Conservation (phyloP, 53 echinoderm and acorn worm genomes). For the Astropecten irregularis region DNA sequence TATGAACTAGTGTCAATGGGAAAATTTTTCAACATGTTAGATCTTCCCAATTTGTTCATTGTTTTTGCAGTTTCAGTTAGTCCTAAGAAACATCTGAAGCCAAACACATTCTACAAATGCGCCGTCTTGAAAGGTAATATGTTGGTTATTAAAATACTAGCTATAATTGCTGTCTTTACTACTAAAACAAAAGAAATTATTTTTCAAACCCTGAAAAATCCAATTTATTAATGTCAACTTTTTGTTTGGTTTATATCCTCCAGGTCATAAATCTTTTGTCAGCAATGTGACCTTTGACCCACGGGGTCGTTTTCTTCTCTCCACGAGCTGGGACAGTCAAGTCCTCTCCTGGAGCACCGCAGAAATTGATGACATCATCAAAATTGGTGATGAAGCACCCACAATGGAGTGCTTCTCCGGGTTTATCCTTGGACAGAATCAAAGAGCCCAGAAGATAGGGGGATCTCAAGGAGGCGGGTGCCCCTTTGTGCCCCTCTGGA, state of each 20-base stretch:
- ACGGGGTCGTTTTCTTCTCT: constrained; percentile 65
- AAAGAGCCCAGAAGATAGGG: constrained; percentile 48
- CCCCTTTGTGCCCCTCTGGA: constrained; percentile 67
- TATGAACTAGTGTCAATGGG: too few relatives aligned
- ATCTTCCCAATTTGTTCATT: too few relatives aligned
- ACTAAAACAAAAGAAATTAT: background rate
- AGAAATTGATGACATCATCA: constrained; percentile 87
- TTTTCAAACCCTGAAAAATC: too few relatives aligned
- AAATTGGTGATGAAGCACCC: constrained; percentile 56
- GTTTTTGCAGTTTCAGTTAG: too few relatives aligned
- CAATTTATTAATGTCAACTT: too few relatives aligned
- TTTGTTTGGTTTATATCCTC: too few relatives aligned
- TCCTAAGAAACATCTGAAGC: constrained; percentile 65
- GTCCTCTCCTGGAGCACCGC: constrained; percentile 79
- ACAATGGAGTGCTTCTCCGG: constrained; percentile 75
- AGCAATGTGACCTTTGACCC: constrained; percentile 75
- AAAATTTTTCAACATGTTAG: too few relatives aligned
- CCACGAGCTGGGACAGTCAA: constrained; percentile 86
- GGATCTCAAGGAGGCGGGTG: constrained; percentile 38
- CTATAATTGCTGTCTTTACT: background rate
- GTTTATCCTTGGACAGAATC: constrained; percentile 74
- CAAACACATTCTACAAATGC: constrained; percentile 76
- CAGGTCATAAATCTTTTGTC: constrained; percentile 90
- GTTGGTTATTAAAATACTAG: background rate
- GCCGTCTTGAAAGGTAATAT: constrained; percentile 81